phyloP scores from a whole-genome alignment of 2,797 vertebrate genomes.

The Acipenser ruthenus region DNA sequence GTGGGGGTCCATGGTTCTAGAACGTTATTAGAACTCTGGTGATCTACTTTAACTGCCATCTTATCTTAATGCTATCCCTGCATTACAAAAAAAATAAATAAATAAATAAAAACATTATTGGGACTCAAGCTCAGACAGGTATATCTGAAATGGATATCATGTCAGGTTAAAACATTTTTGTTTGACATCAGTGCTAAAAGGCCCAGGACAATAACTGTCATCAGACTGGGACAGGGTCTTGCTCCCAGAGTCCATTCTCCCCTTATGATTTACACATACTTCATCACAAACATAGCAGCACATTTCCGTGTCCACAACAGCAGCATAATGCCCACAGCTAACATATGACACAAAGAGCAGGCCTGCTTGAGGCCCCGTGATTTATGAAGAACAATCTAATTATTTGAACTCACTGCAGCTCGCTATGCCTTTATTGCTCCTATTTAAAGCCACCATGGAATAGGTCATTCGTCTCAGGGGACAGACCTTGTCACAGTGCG shows the following conservation, averaged over 20 bases:
- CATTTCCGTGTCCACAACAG: slow-evolving; percentile 27
- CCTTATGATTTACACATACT: slow-evolving; percentile 19
- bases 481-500: slow-evolving; percentile 39
- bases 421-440: slow-evolving; percentile 37
- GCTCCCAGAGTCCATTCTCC: slow-evolving; percentile 11
- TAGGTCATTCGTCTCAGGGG: slow-evolving; percentile 44
- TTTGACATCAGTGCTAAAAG: slow-evolving; percentile 15
- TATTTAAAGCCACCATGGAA: slow-evolving; percentile 45
- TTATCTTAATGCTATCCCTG: too few species aligned
- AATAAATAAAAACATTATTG: too few species aligned
- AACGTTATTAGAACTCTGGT: too few species aligned
- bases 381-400: slow-evolving; percentile 53
- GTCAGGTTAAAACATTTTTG: neutral
- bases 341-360: slow-evolving; percentile 21
- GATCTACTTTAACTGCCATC: too few species aligned
- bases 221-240: neutral
- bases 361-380: slow-evolving; percentile 39
- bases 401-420: slow-evolving; percentile 46
- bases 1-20: too few species aligned
- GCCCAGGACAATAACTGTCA: slow-evolving; percentile 23
- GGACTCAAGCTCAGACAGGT: too few species aligned
- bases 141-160: too few species aligned
- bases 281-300: slow-evolving; percentile 10
- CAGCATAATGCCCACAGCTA: slow-evolving; percentile 24
- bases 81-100: too few species aligned